Base-by-base conservation (phyloP, 2,888 invertebrate species). In the Eupithecia pulchellata region DNA sequence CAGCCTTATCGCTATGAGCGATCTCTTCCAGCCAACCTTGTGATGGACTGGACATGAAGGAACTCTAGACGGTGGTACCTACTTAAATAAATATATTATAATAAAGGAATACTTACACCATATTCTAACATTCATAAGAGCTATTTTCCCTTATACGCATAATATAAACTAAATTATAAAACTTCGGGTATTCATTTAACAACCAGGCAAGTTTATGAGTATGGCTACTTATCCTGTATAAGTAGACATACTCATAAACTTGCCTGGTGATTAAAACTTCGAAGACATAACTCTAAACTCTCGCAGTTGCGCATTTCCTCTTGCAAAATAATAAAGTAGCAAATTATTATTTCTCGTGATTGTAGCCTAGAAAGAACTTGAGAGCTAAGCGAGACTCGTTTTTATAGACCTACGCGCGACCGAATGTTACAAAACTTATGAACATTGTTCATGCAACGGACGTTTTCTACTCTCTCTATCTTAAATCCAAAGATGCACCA, bases 191-290 rank as follows among this genome's bases (percentile, higher is more conserved):
- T 29, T 29, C 57, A 57, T 57, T 29, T 57, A 57, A 57, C 29
- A 57, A 29, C 55, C 4, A n/a, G 14, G 5, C 20, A 57, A 29
- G 29, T 57, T 57, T 57, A 27, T 57, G 57, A 57, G 11, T 25
- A 25, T 13, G 57, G 29, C 29, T 29, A 20, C 29, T 29, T 29
- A 57, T 2, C 29, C 29, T 8, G 17, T 14, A n/a, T n/a, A n/a
- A n/a, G n/a, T n/a, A n/a, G n/a, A n/a, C n/a, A n/a, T n/a, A n/a
- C n/a, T n/a, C n/a, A n/a, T n/a, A n/a, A n/a, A n/a, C n/a, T n/a
- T n/a, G n/a, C n/a, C n/a, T n/a, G n/a, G 17, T 57, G 29, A 57
- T 57, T 57, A 57, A 57, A 57, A 57, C 57, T 57, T 57, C 6
- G 57, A 57, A 29, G 17, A 57, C 14, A 29, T 57, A 29, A 17